phyloP scores from a whole-genome alignment of 2,113 vertebrate species.

The Martes martes region DNA sequence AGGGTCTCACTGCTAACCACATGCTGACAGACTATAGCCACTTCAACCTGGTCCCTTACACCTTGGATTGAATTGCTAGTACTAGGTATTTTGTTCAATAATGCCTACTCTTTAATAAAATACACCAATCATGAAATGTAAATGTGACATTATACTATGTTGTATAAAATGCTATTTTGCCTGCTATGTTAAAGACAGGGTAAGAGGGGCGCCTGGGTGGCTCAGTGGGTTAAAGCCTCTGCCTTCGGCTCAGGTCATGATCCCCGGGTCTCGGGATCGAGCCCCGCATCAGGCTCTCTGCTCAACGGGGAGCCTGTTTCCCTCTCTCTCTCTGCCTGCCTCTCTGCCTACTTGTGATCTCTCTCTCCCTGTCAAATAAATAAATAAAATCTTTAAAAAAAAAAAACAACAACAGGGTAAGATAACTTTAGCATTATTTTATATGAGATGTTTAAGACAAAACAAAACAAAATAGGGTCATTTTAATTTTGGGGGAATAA shows the following conservation, averaged over 20 bases:
- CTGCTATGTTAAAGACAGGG: not conserved
- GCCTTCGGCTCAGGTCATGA: no score
- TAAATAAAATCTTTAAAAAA: no score
- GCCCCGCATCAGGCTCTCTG: no score
- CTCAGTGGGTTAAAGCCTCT: no score
- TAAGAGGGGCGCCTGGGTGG: not conserved
- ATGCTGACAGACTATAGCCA: not conserved
- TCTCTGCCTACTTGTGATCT: no score
- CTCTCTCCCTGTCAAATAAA: no score
- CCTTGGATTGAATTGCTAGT: not conserved
- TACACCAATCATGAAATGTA: not conserved
- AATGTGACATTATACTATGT: not conserved
- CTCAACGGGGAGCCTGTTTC: no score
- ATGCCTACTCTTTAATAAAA: not conserved
- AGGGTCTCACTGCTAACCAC: not conserved
- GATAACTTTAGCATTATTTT: not conserved
- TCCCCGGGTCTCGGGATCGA: no score
- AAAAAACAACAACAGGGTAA: no score
- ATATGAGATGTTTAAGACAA: not conserved
- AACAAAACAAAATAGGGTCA: not conserved
- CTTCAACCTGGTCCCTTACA: not conserved
- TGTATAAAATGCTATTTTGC: not conserved
- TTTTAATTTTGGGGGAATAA: not conserved
- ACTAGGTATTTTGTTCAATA: not conserved
- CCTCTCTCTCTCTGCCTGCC: no score